phyloP scores from a whole-genome alignment of 2,797 vertebrate genomes.

The Mormyrops attenuatus region DNA sequence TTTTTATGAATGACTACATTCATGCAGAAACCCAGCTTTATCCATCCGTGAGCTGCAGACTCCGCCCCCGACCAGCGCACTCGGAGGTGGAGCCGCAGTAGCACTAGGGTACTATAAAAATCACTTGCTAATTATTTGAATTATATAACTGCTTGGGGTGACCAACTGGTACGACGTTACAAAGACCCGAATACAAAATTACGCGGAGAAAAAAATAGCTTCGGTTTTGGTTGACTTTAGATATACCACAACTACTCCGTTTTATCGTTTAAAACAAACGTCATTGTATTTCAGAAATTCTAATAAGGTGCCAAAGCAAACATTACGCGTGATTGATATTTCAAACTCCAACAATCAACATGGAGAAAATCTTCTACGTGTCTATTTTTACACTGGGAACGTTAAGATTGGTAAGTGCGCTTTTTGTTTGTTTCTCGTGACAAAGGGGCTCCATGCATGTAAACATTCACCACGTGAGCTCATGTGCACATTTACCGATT shows the following conservation, averaged over 20 bases:
- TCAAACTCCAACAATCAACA: conserved; percentile 35
- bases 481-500: conserved; percentile 16
- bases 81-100: conserved; percentile 45
- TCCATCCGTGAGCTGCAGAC: conserved; percentile 9
- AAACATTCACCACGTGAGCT: conserved; percentile 26
- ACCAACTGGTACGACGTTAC: conserved; percentile 24
- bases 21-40: conserved; percentile 58
- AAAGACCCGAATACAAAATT: not conserved
- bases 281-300: not conserved
- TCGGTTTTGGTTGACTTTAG: conserved; percentile 13
- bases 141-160: conserved; percentile 41
- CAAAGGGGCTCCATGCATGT: conserved; percentile 23
- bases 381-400: conserved; percentile 42
- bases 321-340: not conserved
- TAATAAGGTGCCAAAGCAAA: not conserved
- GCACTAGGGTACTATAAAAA: conserved; percentile 52
- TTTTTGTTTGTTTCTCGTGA: not conserved
- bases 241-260: not conserved
- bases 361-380: conserved; percentile 53
- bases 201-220: not conserved
- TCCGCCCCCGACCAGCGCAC: conserved; percentile 29
- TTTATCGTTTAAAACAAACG: not conserved
- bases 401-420: conserved; percentile 52
- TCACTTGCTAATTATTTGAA: conserved; percentile 27
- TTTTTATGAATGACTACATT: conserved; percentile 79